Evolutionary conservation across 2,113 vertebrate species (phyloP).

Genomic region (Puntigrus tetrazona): DNA sequence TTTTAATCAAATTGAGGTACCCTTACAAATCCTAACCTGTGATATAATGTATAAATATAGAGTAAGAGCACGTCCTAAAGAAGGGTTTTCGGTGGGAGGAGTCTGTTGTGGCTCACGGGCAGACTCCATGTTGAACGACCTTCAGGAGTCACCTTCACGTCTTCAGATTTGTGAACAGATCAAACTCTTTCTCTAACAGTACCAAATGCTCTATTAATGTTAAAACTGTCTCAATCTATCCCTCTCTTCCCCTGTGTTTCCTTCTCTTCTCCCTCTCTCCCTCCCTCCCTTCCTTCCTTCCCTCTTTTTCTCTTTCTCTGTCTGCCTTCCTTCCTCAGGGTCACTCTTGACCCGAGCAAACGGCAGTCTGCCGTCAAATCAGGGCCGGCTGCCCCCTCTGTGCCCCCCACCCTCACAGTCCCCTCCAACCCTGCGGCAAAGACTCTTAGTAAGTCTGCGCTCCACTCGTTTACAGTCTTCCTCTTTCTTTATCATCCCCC

Average conservation of each 20-base stretch:
- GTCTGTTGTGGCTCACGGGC: background rate
- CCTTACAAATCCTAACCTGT: background rate
- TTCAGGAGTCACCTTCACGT: background rate
- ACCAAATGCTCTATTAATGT: conserved; percentile 35
- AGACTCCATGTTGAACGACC: conserved; percentile 6
- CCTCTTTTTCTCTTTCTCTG: conserved; percentile 49
- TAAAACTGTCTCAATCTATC: conserved; percentile 61
- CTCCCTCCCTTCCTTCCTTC: conserved; percentile 5
- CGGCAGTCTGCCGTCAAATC: conserved; percentile 77
- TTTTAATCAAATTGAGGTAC: background rate
- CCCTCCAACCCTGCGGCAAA: conserved; percentile 77
- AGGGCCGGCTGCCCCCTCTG: conserved; percentile 72
- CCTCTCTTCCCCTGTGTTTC: conserved; percentile 68
- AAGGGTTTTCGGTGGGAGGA: conserved; percentile 3
- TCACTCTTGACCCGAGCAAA: conserved; percentile 83
- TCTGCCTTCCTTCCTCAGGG: conserved; percentile 67
- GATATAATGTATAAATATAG: background rate
- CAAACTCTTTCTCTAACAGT: background rate
- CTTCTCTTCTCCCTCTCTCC: background rate
- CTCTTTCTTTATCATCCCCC: conserved; percentile 60
- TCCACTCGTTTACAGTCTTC: conserved; percentile 64
- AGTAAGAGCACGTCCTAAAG: background rate
- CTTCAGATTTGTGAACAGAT: background rate
- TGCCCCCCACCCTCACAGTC: conserved; percentile 61
- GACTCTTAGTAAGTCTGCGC: conserved; percentile 83